A percentile compares a stretch with the other conserved stretches of the same genome.
These are phyloP conservation scores for Falco punctatus DNA, from an alignment of 2,113 vertebrate species.

Conservation along the genomic window DNA sequence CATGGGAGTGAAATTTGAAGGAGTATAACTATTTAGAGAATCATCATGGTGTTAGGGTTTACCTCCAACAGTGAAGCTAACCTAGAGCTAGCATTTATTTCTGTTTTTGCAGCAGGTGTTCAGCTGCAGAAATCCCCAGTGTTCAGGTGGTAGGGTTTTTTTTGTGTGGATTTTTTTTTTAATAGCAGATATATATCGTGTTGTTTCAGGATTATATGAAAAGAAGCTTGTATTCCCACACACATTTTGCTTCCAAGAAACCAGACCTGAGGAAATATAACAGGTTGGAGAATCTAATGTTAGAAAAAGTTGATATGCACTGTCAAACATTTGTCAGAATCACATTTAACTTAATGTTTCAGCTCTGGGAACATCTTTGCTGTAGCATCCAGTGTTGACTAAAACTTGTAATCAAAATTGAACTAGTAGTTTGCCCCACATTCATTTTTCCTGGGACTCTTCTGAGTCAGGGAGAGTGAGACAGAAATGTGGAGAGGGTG, in stretches of 20 bases:
- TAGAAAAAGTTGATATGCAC: background rate
- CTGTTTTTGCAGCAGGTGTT: background rate
- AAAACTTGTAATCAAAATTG: background rate
- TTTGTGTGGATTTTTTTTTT: background rate
- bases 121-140: background rate
- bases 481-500: background rate
- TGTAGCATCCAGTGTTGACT: background rate
- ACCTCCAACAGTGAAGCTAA: background rate
- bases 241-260: background rate
- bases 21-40: background rate
- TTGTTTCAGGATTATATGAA: background rate
- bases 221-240: background rate
- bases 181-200: background rate
- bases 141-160: background rate
- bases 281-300: background rate
- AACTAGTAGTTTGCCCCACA: background rate
- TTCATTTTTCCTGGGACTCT: background rate
- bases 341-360: background rate
- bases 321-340: slow-evolving; percentile 3
- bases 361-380: background rate
- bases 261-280: background rate
- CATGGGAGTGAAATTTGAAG: background rate
- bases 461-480: background rate
- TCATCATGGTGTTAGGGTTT: background rate
- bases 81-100: background rate